Evolutionary conservation across 2,113 vertebrate genomes (phyloP), one percentile per base, ranked within the genome.

Genomic region (Monopterus albus): DNA sequence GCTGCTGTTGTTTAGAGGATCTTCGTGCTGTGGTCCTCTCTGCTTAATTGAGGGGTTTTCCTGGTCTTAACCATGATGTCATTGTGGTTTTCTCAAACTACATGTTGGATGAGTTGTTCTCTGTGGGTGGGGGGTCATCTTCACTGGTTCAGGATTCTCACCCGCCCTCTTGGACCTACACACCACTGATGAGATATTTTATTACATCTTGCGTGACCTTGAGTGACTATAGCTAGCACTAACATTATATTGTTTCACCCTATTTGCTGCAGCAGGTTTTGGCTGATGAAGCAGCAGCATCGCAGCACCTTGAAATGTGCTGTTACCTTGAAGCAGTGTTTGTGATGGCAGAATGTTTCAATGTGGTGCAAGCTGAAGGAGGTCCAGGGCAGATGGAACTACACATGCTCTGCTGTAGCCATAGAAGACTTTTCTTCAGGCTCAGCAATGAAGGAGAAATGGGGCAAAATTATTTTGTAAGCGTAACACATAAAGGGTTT

Each of bases 171-270:
- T 72, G 68, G 58, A 78, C 72, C 72, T 57, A 7, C 42, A 39
- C 42, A 33, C 9, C 12, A 2, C 21, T 18, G 72, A 90, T 77
- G 81, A 87, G 66, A 76, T 50, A 85, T 80, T 85, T 80, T 64
- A 70, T 82, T 78, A 58, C 68, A 72, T 42, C 57, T 86, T 58
- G 21, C 29, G 52, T 63, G 55, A 60, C 39, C 29, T 75, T 28
- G 42, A 59, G 71, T 72, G 36, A 72, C 67, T 72, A 72, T 36
- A 65, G 47, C 49, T 33, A 39, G 40, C 18, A 45, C 68, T 72
- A 40, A 23, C 1, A 1, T 55, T 69, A 4, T 18, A 23, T 25
- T 64, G 50, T 72, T 75, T 43, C 78, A 73, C 76, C 65, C 61
- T 53, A 12, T 64, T 7, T 47, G 56, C 47, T 57, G 69, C 57